phyloP scores from a whole-genome alignment of 2,888 invertebrate species.

The Andrena trimmerana region DNA sequence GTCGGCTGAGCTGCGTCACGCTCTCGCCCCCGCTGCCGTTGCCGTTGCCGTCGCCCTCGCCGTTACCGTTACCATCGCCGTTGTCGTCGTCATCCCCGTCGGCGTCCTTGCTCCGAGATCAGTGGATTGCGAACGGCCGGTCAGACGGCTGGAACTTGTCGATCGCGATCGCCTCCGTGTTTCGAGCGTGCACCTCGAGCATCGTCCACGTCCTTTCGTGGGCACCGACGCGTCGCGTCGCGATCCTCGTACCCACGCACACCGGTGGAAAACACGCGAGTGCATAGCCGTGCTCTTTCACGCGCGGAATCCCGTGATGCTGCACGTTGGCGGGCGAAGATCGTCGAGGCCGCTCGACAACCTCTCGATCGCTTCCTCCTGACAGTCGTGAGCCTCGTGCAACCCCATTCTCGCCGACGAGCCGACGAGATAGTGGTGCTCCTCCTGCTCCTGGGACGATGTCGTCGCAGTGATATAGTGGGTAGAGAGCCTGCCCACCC shows the following conservation, averaged over 20 bases:
- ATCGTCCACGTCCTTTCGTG: neutral
- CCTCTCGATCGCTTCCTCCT: constrained; percentile 65
- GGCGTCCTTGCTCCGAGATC: constrained; percentile 21
- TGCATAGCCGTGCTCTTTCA: constrained; percentile 20
- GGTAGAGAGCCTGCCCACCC: neutral
- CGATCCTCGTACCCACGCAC: neutral
- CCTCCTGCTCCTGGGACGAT: constrained; percentile 46
- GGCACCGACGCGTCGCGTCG: neutral
- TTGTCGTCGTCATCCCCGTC: constrained; percentile 17
- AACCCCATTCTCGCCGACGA: constrained; percentile 45
- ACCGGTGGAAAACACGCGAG: constrained; percentile 24
- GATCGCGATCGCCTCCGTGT: neutral
- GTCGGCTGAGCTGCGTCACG: constrained; percentile 48
- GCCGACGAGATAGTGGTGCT: constrained; percentile 40
- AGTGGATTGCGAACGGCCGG: constrained; percentile 5
- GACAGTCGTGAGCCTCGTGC: constrained; percentile 69
- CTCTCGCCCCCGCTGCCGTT: constrained; percentile 19
- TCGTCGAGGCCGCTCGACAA: constrained; percentile 65
- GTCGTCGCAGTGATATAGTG: constrained; percentile 50
- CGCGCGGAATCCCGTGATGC: constrained; percentile 67
- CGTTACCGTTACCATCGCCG: neutral
- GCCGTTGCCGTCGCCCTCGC: constrained; percentile 12
- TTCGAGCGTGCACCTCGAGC: neutral
- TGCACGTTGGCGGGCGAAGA: constrained; percentile 60
- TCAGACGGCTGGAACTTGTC: neutral